Base-by-base conservation (phyloP, 1,140 invertebrate species). In the Atta texana region DNA sequence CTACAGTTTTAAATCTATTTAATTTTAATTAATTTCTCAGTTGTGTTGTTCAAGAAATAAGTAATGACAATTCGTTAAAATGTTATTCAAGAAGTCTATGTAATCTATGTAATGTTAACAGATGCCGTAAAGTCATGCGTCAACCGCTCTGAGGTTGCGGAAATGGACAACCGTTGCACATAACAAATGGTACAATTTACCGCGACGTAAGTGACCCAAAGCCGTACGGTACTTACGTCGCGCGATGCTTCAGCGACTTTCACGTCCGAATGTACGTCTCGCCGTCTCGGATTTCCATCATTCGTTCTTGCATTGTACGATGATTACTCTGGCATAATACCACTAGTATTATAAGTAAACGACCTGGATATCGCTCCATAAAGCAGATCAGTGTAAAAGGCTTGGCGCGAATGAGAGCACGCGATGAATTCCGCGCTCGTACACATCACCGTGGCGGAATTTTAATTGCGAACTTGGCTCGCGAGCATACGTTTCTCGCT, bases 101-200 rank as follows among this genome's bases (percentile, higher is more conserved):
- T 24, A 24, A 24, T 74, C 28, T 44, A 31, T 8, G 21, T 84
- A 49, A 84, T 75, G 59, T 44, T 72, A 61, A 61, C 39, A 57
- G 39, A 74, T n/a, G 21, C 69, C 28, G 69, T 63, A 84, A 84
- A 84, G 39, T 51, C 55, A 39, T 74, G 55, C 69, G 80, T 84
- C 55, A 84, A 84, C 31, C 55, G 68, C 6, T 21, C 24, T 2
- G 80, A 71, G 39, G 34, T 74, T 51, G 28, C 24, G 57, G 28
- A 84, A 84, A 75, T 84, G 80, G 57, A 28, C 28, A 84, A 57
- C 14, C 69, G 39, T 66, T 81, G 66, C 49, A 57, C 12, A 53
- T 84, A 84, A 84, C 61, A 84, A 82, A 84, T 84, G 80, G 39
- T 49, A 74, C 68, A 44, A 63, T 63, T 84, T 84, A 84, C 80